These are phyloP conservation scores for Tachypleus tridentatus DNA, from an alignment of 1,140 invertebrate genomes.

Conservation along the genomic window DNA sequence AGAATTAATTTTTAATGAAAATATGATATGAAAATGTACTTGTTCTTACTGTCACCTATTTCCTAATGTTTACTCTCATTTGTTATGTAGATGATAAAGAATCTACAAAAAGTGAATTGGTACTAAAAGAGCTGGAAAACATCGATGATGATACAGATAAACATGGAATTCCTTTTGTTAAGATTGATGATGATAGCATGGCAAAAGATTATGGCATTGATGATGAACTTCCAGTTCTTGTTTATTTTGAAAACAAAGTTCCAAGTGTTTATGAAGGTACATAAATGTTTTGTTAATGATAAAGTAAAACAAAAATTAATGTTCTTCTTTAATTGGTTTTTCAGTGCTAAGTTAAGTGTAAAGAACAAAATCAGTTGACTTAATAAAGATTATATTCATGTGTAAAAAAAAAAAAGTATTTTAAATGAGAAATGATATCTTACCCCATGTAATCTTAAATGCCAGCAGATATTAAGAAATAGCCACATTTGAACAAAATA, in stretches of 20 bases:
- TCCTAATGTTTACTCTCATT: background rate
- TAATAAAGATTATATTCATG: too few species aligned
- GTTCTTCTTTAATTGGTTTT: too few species aligned
- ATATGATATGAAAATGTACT: too few species aligned
- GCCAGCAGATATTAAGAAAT: too few species aligned
- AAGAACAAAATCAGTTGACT: too few species aligned
- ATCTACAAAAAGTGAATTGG: slow-evolving; percentile 23
- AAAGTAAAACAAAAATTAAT: background rate
- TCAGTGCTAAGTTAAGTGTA: too few species aligned
- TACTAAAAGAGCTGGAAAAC: slow-evolving; percentile 34
- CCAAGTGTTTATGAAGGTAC: slow-evolving; percentile 26
- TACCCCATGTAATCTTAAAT: too few species aligned
- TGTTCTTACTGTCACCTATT: too few species aligned
- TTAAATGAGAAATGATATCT: too few species aligned
- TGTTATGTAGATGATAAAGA: slow-evolving; percentile 31
- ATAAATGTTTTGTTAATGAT: background rate
- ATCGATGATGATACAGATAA: slow-evolving; percentile 32
- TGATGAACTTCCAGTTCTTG: slow-evolving; percentile 26
- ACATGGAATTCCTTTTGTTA: slow-evolving; percentile 28
- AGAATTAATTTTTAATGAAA: too few species aligned
- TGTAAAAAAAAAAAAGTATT: too few species aligned
- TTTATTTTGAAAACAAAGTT: slow-evolving; percentile 30
- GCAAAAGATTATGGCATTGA: slow-evolving; percentile 28
- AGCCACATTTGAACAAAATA: too few species aligned
- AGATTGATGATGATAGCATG: slow-evolving; percentile 29